Evolutionary conservation across 2,888 invertebrate genomes (phyloP).

Genomic region (Serrognathus titanus): DNA sequence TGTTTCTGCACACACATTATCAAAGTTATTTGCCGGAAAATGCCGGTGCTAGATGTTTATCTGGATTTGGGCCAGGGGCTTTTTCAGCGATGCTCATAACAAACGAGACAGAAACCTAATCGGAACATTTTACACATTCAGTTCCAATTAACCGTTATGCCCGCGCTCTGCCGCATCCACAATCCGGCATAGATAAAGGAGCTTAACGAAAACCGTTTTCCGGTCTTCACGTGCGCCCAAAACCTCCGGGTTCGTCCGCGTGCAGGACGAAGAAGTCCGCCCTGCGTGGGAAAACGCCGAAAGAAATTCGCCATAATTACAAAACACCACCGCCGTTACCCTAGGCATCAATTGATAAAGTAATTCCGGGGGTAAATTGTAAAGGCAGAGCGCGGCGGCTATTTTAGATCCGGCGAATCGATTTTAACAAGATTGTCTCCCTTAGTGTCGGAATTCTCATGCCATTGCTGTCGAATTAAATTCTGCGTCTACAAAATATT

Average conservation of each 20-base stretch:
- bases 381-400: background rate
- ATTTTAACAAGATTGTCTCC: slow-evolving; percentile 7
- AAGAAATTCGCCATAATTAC: background rate
- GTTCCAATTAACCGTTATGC: slow-evolving; percentile 1
- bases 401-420: background rate
- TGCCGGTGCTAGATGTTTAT: too few species aligned
- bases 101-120: background rate
- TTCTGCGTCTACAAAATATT: too few species aligned
- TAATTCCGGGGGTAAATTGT: background rate
- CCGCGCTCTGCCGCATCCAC: background rate
- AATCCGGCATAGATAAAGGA: background rate
- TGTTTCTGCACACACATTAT: too few species aligned
- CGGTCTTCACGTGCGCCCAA: background rate
- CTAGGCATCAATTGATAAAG: background rate
- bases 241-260: background rate
- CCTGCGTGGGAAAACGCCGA: background rate
- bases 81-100: background rate
- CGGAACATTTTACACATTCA: background rate
- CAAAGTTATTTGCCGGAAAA: too few species aligned
- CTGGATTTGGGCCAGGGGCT: too few species aligned
- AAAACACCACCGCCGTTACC: background rate
- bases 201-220: background rate
- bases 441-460: too few species aligned
- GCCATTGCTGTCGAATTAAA: too few species aligned
- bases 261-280: background rate